phyloP scores from a whole-genome alignment of 1,140 invertebrate genomes.

The Branchinecta lynchi region DNA sequence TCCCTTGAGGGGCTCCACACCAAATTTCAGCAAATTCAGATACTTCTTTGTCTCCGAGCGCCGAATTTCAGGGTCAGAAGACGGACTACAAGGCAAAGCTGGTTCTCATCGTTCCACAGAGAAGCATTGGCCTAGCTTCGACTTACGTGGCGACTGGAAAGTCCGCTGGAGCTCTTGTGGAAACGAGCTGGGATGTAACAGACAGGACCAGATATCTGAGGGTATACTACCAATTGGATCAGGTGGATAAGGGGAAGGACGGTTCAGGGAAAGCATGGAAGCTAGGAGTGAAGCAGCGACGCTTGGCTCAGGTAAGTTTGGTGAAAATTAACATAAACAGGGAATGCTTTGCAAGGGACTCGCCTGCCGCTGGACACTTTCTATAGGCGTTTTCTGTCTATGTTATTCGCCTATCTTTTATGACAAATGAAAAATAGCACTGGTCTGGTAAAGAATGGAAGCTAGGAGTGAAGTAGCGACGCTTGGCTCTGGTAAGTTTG shows the following conservation, averaged over 20 bases:
- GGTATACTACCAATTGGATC: neutral
- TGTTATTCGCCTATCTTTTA: no score
- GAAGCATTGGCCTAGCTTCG: neutral
- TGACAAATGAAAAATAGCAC: neutral
- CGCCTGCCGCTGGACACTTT: no score
- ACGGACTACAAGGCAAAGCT: neutral
- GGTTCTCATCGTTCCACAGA: neutral
- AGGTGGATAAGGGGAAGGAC: neutral
- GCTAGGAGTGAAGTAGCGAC: neutral
- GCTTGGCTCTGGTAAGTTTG: neutral
- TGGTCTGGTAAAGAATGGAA: neutral
- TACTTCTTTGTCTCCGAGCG: no score
- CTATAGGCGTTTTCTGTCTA: no score
- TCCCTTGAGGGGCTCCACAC: no score
- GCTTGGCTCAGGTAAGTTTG: neutral
- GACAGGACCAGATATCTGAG: neutral
- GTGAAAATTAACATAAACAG: no score
- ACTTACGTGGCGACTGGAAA: neutral
- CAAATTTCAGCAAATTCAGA: no score
- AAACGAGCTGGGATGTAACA: neutral
- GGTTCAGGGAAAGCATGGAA: neutral
- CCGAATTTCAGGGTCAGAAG: no score
- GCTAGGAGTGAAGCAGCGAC: neutral
- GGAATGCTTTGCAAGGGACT: no score
- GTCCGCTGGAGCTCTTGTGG: neutral